Evolutionary conservation across 2,797 vertebrate genomes (phyloP).

Genomic region (Pseudochromis fuscus): DNA sequence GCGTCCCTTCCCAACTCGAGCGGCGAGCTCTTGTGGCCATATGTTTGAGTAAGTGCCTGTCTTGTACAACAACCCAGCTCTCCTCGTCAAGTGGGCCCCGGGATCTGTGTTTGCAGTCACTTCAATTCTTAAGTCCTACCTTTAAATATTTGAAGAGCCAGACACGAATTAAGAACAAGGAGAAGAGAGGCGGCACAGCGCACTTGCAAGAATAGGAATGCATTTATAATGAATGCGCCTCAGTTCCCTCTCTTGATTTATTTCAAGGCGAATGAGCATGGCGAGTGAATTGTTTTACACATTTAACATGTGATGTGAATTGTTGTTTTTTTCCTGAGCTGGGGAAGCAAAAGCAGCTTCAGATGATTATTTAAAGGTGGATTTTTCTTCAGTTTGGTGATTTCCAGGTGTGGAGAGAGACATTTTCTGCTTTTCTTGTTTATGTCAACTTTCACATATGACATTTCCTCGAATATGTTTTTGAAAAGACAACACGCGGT

Average conservation of each 20-base stretch:
- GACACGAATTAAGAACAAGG: constrained; percentile 61
- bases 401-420: not conserved
- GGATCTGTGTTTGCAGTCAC: constrained; percentile 65
- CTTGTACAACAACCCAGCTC: constrained; percentile 53
- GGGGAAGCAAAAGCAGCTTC: not conserved
- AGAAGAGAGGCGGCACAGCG: constrained; percentile 31
- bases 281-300: constrained; percentile 42
- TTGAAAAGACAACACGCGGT: constrained; percentile 23
- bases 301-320: constrained; percentile 19
- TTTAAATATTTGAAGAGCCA: constrained; percentile 77
- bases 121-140: constrained; percentile 61
- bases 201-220: constrained; percentile 48
- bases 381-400: not conserved
- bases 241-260: constrained; percentile 45
- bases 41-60: constrained; percentile 62
- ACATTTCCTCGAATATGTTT: constrained; percentile 47
- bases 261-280: constrained; percentile 48
- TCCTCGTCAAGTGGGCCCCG: constrained; percentile 42
- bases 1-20: constrained; percentile 9
- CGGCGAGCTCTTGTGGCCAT: constrained; percentile 27
- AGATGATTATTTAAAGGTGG: constrained; percentile 17
- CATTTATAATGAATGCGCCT: constrained; percentile 61
- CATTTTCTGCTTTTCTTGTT: not conserved
- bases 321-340: not conserved
- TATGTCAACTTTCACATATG: constrained; percentile 45